Conservation (phyloP, 2,888 invertebrate genomes). For the Rhagonycha fulva region DNA sequence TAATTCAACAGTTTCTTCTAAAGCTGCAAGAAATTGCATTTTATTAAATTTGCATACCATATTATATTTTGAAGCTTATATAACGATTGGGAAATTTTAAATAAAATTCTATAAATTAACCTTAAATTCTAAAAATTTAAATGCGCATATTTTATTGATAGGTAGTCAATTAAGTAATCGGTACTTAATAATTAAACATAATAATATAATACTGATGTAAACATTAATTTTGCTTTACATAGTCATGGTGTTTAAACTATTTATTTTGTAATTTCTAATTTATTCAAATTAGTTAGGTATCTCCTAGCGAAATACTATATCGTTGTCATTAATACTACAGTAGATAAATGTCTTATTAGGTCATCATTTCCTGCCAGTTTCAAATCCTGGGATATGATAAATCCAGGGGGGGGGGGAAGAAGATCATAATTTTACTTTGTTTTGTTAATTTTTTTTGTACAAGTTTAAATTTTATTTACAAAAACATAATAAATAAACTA, state of each 20-base stretch:
- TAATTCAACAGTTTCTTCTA: background rate
- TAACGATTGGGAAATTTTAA: background rate
- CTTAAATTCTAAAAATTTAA: background rate
- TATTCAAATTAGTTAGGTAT: background rate
- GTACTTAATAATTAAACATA: background rate
- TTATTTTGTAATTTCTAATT: background rate
- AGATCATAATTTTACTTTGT: too few relatives aligned
- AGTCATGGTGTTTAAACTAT: too few relatives aligned
- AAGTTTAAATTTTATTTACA: too few relatives aligned
- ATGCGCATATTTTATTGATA: background rate
- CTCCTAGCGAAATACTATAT: too few relatives aligned
- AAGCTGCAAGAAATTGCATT: constrained; percentile 4
- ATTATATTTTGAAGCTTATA: background rate
- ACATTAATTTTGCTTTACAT: background rate
- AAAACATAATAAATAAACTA: too few relatives aligned
- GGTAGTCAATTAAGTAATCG: background rate
- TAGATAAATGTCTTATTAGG: too few relatives aligned
- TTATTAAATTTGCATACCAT: background rate
- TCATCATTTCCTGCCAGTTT: too few relatives aligned
- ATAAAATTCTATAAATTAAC: background rate
- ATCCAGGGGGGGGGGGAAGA: too few relatives aligned
- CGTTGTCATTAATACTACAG: too few relatives aligned
- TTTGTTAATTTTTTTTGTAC: too few relatives aligned
- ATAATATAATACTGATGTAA: background rate
- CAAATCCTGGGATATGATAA: too few relatives aligned